Base-by-base conservation (phyloP, 1,140 invertebrate genomes). In the Procambarus virginalis region DNA sequence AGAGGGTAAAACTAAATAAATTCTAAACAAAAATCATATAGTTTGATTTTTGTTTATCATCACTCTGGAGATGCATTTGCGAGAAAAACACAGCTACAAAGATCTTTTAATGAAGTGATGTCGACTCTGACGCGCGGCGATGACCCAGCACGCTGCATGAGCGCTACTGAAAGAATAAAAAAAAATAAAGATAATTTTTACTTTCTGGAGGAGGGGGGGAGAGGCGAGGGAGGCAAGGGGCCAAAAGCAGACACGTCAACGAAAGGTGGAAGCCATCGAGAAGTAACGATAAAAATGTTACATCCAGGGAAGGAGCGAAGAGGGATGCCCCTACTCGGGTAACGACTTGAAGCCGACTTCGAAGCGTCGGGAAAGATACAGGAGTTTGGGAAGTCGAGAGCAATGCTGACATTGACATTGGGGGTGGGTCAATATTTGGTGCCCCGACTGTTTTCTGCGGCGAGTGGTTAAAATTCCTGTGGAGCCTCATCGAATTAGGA, bases 361-460 rank as follows among this genome's bases (percentile, higher is more conserved):
- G 2, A 10, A 5, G 22, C 5, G n/a, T 2, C 2, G 22, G 10
- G 68, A 34, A 73, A 73, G 68, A 73, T 34, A 73, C n/a, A 73
- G 68, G n/a, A 73, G 22, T 73, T 34, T 73, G 68, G 68, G 0
- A 73, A 73, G 68, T 73, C 68, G 10, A 73, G 68, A 73, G 68
- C 68, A 73, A 34, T 73, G 68, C 68, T 34, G 6, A 73, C 68
- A 73, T 73, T 73, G 68, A 73, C 68, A 73, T 73, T 73, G 68
- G 34, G 34, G 68, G 22, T 22, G 22, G 68, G 68, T 73, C 68
- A 73, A 73, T 73, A 73, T 73, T 73, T 73, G n/a, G 68, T 2
- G 34, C 68, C 22, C 68, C 5, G 4, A 4, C 5, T 34, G 4
- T 34, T 73, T 73, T 34, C 10, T 10, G 6, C 68, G 5, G 6